A percentile compares a stretch with the other conserved stretches of the same genome.
Evolutionary conservation across 2,888 invertebrate species (phyloP).

Genomic region (Cheilosia grossa): DNA sequence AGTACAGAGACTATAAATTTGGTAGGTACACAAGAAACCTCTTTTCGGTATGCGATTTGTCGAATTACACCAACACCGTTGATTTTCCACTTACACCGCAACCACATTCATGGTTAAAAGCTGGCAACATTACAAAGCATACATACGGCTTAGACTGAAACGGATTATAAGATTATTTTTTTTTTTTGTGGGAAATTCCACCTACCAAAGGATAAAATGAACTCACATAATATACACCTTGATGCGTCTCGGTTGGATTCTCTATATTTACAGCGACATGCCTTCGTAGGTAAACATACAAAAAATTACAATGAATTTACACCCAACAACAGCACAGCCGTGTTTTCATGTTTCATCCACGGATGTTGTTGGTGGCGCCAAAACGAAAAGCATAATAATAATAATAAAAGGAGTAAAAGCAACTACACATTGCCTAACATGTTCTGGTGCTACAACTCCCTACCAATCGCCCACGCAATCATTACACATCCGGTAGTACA

Average conservation of each 20-base stretch:
- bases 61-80: too few relatives aligned
- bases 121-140: background rate
- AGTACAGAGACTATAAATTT: too few relatives aligned
- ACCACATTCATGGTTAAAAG: too few relatives aligned
- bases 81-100: too few relatives aligned
- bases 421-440: slow-evolving; percentile 27
- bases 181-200: background rate
- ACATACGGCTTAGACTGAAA: slow-evolving; percentile 15
- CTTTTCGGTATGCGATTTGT: too few relatives aligned
- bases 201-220: slow-evolving; percentile 28
- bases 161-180: slow-evolving; percentile 11
- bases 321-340: slow-evolving; percentile 39
- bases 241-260: slow-evolving; percentile 56
- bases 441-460: slow-evolving; percentile 14
- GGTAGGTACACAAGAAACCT: too few relatives aligned
- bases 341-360: slow-evolving; percentile 46
- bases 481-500: slow-evolving; percentile 31
- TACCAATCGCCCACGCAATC: slow-evolving; percentile 39
- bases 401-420: slow-evolving; percentile 67
- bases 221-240: slow-evolving; percentile 53
- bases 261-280: slow-evolving; percentile 10
- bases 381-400: slow-evolving; percentile 70
- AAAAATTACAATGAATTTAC: background rate
- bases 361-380: slow-evolving; percentile 68
- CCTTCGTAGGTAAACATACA: slow-evolving; percentile 19